phyloP scores from a whole-genome alignment of 2,113 vertebrate species.

The Tetrax tetrax region DNA sequence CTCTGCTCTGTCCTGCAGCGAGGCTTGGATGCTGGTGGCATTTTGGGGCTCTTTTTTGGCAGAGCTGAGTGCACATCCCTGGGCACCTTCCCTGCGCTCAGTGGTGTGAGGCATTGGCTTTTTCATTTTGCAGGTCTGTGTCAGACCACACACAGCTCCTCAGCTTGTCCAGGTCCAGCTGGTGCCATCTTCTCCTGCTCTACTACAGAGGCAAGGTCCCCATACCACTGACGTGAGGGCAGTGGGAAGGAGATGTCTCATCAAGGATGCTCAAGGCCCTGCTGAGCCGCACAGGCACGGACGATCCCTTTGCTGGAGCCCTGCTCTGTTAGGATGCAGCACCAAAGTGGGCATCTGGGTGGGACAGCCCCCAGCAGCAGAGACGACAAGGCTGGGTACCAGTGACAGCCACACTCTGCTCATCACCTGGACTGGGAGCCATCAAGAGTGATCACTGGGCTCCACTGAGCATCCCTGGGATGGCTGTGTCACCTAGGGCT shows the following conservation, averaged over 20 bases:
- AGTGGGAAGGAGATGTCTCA: background rate
- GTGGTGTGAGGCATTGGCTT: background rate
- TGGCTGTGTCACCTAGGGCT: background rate
- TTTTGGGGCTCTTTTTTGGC: background rate
- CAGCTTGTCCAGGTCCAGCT: background rate
- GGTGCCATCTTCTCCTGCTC: background rate
- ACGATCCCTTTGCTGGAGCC: background rate
- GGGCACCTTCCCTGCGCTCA: background rate
- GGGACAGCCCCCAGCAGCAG: background rate
- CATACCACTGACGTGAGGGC: background rate
- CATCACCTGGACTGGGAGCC: background rate
- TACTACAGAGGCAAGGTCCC: background rate
- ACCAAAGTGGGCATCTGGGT: background rate
- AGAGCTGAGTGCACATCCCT: background rate
- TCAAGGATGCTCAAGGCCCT: background rate
- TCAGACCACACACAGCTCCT: background rate
- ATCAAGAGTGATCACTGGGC: background rate
- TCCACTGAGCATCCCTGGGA: background rate
- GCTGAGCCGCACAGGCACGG: background rate
- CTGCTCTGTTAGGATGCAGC: accelerated
- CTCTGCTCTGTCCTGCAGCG: background rate
- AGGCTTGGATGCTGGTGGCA: background rate
- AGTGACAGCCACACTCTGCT: background rate
- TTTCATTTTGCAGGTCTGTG: background rate
- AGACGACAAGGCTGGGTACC: background rate